Evolutionary conservation across 1,140 invertebrate genomes (phyloP), one percentile per base, ranked within the genome.

Genomic region (Goniozus legneri): DNA sequence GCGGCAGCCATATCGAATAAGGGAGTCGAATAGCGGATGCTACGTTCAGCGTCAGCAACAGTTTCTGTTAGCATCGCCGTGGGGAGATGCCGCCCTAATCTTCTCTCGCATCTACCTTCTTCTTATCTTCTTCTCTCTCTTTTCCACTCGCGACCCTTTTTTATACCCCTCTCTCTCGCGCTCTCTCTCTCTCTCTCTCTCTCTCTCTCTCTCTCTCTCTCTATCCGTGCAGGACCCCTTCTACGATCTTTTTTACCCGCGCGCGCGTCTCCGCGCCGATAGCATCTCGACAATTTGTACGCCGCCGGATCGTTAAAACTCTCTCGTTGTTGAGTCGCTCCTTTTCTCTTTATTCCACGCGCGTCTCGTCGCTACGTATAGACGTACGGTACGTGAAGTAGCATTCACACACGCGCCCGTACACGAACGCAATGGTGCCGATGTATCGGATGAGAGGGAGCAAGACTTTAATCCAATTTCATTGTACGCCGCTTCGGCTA

Each of bases 271-370:
- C n/a, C n/a, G 32, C 19, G 15, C 56, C 56, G 70, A 73, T 71
- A 71, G 49, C 53, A 73, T 71, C 71, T 69, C 60, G 58, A 67
- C 68, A 71, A 73, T 73, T 73, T 73, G 71, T 73, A 66, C 66
- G 47, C 47, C 59, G 60, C 54, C 52, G 53, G 69, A 70, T 73
- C 67, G 70, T 73, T 73, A 70, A 71, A 71, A 62, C 61, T 66
- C 56, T 15, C 43, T 49, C 47, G n/a, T n/a, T n/a, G n/a, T n/a
- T 34, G 37, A 3, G 7, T 30, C 21, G 39, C 24, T 36, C 32
- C 47, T 44, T 44, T 12, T 43, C 19, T 33, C 27, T 32, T 42
- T 19, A 49, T 21, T 47, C 30, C 27, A 30, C 31, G 33, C 14
- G 36, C 12, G 32, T 41, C 36, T 55, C 59, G 50, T 64, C 57